Percentiles rank a stretch among this genome's conserved stretches.
Conservation (phyloP, 2,113 vertebrate species). For the Vulpes lagopus region DNA sequence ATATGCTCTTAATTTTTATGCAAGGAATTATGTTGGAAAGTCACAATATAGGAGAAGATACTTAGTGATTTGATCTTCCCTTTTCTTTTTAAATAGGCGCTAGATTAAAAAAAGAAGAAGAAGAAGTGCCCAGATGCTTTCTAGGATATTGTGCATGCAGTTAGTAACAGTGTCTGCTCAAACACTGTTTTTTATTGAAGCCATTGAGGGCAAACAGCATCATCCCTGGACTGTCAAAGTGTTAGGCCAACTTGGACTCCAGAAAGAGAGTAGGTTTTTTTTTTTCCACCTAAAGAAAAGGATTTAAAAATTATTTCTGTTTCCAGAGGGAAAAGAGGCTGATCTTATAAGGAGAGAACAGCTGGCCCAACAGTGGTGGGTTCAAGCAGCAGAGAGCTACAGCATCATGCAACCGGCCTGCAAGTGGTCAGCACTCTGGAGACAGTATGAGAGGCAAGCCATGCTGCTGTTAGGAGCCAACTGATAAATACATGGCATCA, state of each 20-base stretch:
- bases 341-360: neutral
- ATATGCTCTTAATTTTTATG: neutral
- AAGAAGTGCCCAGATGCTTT: neutral
- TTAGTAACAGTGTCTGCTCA: neutral
- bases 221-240: neutral
- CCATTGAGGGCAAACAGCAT: neutral
- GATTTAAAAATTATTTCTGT: neutral
- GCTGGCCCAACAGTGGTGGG: neutral
- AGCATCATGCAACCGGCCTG: constrained; percentile 19
- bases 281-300: neutral
- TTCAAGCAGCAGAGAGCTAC: neutral
- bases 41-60: neutral
- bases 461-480: neutral
- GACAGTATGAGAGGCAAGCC: neutral
- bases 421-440: neutral
- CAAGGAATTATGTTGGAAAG: neutral
- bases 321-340: neutral
- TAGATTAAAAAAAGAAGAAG: neutral
- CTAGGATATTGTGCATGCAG: neutral
- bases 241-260: neutral
- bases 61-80: neutral
- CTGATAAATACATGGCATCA: neutral
- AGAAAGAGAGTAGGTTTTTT: neutral
- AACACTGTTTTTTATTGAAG: neutral
- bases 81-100: neutral